A percentile compares a stretch with the other conserved stretches of the same genome.
These are phyloP conservation scores for Hemiscyllium ocellatum DNA, from an alignment of 2,113 vertebrate species.

Conservation along the genomic window DNA sequence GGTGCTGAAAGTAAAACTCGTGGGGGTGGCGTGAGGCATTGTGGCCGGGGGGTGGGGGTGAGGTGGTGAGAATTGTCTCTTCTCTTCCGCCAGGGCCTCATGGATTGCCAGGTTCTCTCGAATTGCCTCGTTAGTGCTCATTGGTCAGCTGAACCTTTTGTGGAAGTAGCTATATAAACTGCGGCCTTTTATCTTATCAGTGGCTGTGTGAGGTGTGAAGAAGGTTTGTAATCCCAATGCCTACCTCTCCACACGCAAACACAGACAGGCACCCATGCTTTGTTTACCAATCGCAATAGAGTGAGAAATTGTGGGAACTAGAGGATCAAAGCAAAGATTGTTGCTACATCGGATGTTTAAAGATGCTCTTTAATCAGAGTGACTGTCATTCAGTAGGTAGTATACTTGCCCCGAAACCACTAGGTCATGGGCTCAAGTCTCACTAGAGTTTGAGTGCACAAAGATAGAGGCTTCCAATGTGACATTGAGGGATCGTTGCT, in stretches of 20 bases:
- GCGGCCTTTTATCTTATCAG: slow-evolving; percentile 9
- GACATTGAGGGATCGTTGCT: neutral
- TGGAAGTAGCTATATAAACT: neutral
- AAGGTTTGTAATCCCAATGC: neutral
- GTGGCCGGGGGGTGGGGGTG: neutral
- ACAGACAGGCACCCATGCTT: neutral
- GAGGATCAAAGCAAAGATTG: neutral
- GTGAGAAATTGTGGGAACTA: neutral
- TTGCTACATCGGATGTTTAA: neutral
- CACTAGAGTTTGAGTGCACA: neutral
- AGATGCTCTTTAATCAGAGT: neutral
- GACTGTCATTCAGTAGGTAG: neutral
- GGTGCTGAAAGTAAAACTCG: neutral
- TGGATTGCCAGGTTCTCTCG: neutral
- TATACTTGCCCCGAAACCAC: neutral
- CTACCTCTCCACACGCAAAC: neutral
- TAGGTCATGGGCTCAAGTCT: neutral
- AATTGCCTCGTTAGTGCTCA: neutral
- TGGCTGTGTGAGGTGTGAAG: neutral
- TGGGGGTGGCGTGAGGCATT: neutral
- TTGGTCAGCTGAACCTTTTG: neutral
- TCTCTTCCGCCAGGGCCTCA: neutral
- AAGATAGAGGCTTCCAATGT: neutral
- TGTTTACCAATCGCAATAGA: neutral
- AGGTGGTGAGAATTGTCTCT: too few species aligned